These are phyloP conservation scores for Lemur catta DNA, from an alignment of 2,797 vertebrate genomes.

Conservation along the genomic window DNA sequence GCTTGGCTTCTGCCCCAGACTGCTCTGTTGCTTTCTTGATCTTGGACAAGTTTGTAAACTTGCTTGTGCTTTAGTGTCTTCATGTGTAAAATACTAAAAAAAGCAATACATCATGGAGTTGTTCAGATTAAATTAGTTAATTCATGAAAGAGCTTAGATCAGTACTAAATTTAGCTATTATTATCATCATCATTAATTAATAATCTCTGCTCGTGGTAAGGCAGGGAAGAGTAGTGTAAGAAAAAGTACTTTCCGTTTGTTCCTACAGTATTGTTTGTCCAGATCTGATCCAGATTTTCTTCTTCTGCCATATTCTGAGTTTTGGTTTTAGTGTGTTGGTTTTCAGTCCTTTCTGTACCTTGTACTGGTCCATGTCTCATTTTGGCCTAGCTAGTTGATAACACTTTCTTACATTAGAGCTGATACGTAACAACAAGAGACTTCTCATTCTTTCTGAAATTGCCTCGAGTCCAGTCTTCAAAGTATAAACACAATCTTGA, in stretches of 20 bases:
- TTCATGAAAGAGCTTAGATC: neutral
- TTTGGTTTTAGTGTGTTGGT: neutral
- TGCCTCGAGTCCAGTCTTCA: neutral
- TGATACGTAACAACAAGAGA: neutral
- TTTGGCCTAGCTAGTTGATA: neutral
- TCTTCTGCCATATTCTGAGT: neutral
- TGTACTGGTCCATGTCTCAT: neutral
- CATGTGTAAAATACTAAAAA: neutral
- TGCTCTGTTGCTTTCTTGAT: neutral
- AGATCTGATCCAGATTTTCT: neutral
- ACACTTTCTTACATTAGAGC: neutral
- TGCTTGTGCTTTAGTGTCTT: neutral
- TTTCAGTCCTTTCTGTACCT: neutral
- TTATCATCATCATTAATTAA: neutral
- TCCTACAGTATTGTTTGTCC: neutral
- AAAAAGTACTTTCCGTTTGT: neutral
- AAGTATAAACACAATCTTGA: neutral
- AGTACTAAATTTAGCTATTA: neutral
- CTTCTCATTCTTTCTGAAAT: neutral
- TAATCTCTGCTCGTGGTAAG: neutral
- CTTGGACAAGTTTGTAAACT: neutral
- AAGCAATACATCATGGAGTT: neutral
- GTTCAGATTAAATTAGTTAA: neutral
- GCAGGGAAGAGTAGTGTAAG: neutral
- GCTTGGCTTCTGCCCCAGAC: neutral